phyloP scores from a whole-genome alignment of 2,113 vertebrate species.

The Malaclemys terrapin region DNA sequence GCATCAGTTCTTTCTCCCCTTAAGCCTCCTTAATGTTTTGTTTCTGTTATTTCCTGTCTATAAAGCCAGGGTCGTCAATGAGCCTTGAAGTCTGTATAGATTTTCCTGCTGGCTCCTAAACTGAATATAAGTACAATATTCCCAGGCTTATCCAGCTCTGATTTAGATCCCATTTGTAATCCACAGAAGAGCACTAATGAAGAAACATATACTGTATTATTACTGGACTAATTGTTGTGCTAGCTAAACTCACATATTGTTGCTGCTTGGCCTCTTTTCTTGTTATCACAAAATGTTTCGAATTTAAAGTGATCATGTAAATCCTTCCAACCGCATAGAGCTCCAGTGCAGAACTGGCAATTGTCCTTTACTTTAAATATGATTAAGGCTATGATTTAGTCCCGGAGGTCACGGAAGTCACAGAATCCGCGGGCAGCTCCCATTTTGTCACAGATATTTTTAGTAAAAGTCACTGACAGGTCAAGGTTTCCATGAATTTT shows the following conservation, averaged over 20 bases:
- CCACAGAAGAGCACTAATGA: slow-evolving; percentile 74
- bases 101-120: slow-evolving; percentile 63
- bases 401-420: too few species aligned
- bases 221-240: slow-evolving; percentile 69
- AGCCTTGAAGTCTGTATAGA: slow-evolving; percentile 51
- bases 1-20: neutral
- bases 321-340: slow-evolving; percentile 44
- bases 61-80: slow-evolving; percentile 19
- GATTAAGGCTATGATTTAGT: neutral
- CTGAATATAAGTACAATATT: slow-evolving; percentile 56
- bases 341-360: slow-evolving; percentile 20
- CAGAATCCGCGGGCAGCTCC: too few species aligned
- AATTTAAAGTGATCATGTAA: slow-evolving; percentile 40
- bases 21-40: slow-evolving; percentile 49
- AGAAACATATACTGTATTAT: slow-evolving; percentile 66
- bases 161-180: slow-evolving; percentile 71
- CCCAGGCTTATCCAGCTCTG: slow-evolving; percentile 57
- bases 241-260: slow-evolving; percentile 64
- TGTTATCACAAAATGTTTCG: slow-evolving; percentile 67
- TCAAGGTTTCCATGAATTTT: too few species aligned
- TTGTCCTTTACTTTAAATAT: slow-evolving; percentile 65
- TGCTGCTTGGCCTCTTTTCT: slow-evolving; percentile 62
- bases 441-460: too few species aligned
- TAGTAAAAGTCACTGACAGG: too few species aligned
- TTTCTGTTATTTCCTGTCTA: slow-evolving; percentile 47